Percentiles rank a stretch among this genome's conserved stretches.
These are phyloP conservation scores for Paracyprichromis sp. DNA, from an alignment of 2,113 vertebrate genomes.

Conservation along the genomic window DNA sequence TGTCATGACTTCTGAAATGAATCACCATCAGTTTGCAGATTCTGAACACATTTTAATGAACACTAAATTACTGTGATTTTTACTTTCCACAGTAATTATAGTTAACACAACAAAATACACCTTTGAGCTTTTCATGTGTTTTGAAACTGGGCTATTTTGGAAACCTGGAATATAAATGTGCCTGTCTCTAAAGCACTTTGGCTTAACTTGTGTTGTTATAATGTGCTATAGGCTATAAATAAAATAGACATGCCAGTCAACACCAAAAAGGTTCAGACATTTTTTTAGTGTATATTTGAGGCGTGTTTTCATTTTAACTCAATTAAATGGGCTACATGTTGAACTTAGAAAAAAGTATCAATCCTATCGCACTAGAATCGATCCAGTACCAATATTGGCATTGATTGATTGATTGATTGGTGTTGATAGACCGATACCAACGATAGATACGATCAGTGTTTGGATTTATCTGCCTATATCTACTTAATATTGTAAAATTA, in stretches of 20 bases:
- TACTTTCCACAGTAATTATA: not conserved
- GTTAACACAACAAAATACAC: not conserved
- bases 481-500: not conserved
- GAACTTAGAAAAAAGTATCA: not conserved
- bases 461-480: not conserved
- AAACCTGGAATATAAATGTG: not conserved
- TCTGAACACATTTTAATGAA: not conserved
- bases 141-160: not conserved
- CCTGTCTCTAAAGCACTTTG: not conserved
- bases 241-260: not conserved
- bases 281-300: not conserved
- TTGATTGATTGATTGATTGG: not conserved
- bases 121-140: not conserved
- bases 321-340: not conserved
- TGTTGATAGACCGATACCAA: not conserved
- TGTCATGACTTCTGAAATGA: not conserved
- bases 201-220: not conserved
- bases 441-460: not conserved
- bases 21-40: not conserved
- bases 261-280: not conserved
- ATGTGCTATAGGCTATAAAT: not conserved
- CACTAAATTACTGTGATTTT: not conserved
- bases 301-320: not conserved
- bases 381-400: not conserved
- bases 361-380: not conserved